Evolutionary conservation across 2,113 vertebrate species (phyloP).

Genomic region (Pseudonaja textilis): DNA sequence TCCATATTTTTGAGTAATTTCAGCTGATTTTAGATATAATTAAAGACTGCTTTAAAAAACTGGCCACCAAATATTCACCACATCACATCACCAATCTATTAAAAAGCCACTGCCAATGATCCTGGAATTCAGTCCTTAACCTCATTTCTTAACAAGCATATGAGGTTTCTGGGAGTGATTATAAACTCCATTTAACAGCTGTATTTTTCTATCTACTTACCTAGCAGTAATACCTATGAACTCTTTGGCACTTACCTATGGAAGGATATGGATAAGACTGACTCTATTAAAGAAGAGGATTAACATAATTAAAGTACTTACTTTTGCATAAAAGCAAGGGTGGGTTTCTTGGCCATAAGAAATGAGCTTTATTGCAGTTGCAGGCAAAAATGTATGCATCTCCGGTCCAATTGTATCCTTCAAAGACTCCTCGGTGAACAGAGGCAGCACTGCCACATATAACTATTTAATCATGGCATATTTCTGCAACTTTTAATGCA

Average conservation of each 20-base stretch:
- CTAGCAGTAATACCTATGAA: neutral
- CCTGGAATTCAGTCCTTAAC: neutral
- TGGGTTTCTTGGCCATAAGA: neutral
- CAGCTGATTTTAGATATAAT: neutral
- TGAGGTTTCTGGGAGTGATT: neutral
- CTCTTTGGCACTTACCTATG: neutral
- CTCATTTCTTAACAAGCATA: neutral
- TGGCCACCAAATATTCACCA: neutral
- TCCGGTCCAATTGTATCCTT: neutral
- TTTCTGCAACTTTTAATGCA: neutral
- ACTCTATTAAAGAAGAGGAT: accelerated
- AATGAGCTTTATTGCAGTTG: neutral
- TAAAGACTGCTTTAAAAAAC: neutral
- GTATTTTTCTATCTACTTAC: neutral
- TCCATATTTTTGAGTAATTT: neutral
- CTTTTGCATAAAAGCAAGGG: neutral
- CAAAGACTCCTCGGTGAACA: neutral
- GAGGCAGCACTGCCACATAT: neutral
- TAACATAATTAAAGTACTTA: neutral
- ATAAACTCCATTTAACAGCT: neutral
- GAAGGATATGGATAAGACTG: neutral
- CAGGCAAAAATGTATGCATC: neutral
- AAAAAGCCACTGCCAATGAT: neutral
- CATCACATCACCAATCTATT: neutral
- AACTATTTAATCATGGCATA: neutral